These are phyloP conservation scores for Toxotes lorentzi DNA, from an alignment of 2,797 vertebrate species.

Conservation along the genomic window DNA sequence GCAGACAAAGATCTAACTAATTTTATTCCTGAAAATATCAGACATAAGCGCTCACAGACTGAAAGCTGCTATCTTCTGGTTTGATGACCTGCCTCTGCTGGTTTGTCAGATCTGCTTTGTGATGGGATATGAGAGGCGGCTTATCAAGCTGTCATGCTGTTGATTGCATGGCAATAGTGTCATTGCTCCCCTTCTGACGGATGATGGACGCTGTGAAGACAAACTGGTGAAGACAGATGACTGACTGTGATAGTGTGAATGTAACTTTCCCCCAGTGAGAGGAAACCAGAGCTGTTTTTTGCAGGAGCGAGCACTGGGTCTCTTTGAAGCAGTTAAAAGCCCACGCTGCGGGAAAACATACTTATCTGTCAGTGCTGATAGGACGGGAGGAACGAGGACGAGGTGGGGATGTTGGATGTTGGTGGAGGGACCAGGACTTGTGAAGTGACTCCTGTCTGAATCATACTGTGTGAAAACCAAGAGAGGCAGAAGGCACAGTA, in stretches of 20 bases:
- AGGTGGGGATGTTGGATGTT: conserved; percentile 8
- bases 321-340: conserved; percentile 43
- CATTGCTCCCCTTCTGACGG: conserved; percentile 53
- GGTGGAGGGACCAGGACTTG: conserved; percentile 38
- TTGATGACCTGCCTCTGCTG: conserved; percentile 38
- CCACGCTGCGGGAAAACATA: conserved; percentile 43
- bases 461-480: conserved; percentile 6
- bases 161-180: conserved; percentile 60
- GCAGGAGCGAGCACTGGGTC: conserved; percentile 14
- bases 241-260: conserved; percentile 45
- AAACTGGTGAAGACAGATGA: conserved; percentile 53
- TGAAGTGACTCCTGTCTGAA: conserved; percentile 47
- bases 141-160: conserved; percentile 63
- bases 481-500: conserved; percentile 10
- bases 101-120: conserved; percentile 53
- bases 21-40: conserved; percentile 21
- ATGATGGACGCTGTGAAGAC: conserved; percentile 38
- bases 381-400: conserved; percentile 2
- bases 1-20: background rate
- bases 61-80: conserved; percentile 7
- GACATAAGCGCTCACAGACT: conserved; percentile 18
- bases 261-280: conserved; percentile 35
- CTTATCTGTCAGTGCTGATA: conserved; percentile 64
- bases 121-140: conserved; percentile 50
- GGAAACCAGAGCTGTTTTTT: background rate